Evolutionary conservation across 1,140 invertebrate genomes (phyloP).

Genomic region (Stenopsyche tienmushanensis): DNA sequence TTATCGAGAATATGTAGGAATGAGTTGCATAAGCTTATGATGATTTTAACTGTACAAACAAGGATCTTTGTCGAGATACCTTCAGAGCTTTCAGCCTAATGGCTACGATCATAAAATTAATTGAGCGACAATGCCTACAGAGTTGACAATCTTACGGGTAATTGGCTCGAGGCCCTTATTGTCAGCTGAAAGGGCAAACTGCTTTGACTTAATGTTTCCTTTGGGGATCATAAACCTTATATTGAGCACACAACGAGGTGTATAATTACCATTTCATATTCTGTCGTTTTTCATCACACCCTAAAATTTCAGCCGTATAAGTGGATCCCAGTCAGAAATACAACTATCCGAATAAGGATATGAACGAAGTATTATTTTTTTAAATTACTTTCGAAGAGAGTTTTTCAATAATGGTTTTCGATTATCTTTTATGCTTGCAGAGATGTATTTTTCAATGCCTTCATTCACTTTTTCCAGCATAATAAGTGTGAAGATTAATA

Average conservation of each 20-base stretch:
- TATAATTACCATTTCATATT: conserved; percentile 5
- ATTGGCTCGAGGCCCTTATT: conserved; percentile 16
- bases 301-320: no score
- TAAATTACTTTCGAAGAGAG: no score
- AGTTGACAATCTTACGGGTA: conserved; percentile 22
- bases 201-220: conserved; percentile 7
- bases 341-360: no score
- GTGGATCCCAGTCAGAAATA: no score
- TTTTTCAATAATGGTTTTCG: no score
- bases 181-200: conserved; percentile 14
- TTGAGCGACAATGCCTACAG: conserved; percentile 16
- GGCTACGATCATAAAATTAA: conserved; percentile 21
- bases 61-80: not conserved
- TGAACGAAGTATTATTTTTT: no score
- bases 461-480: no score
- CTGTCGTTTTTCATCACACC: no score
- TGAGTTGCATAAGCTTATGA: not conserved
- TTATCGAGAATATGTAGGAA: no score
- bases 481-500: no score
- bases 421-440: no score
- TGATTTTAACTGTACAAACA: not conserved
- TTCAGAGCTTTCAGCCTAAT: conserved; percentile 2
- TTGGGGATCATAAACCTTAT: conserved; percentile 3
- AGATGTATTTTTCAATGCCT: no score
- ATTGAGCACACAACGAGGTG: not conserved